These are phyloP conservation scores for Zaprionus ghesquierei DNA, from an alignment of 1,140 invertebrate species.

Conservation along the genomic window DNA sequence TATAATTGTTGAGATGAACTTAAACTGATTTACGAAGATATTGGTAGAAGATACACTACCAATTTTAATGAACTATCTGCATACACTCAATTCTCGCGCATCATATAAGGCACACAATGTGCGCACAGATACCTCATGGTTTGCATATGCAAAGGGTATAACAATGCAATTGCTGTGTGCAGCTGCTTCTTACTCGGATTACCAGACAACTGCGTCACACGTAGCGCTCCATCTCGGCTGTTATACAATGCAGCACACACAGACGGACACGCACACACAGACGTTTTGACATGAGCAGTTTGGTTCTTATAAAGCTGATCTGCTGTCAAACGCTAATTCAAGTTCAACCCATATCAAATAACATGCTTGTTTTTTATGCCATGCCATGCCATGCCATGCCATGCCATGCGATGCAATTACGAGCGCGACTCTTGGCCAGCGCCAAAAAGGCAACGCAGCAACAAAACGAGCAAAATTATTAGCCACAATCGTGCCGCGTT, in stretches of 20 bases:
- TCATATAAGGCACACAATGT: not conserved
- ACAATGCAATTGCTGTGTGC: constrained; percentile 4
- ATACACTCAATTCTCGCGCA: not conserved
- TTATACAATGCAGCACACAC: constrained; percentile 33
- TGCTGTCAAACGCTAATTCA: constrained; percentile 80
- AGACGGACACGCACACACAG: not conserved
- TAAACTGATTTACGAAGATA: not conserved
- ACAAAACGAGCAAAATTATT: constrained; percentile 44
- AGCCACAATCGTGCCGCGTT: constrained; percentile 54
- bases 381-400: constrained; percentile 18
- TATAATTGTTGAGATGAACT: not conserved
- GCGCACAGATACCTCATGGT: not conserved
- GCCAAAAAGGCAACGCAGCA: constrained; percentile 65
- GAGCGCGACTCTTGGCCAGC: constrained; percentile 22
- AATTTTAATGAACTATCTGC: not conserved
- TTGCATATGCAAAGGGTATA: not conserved
- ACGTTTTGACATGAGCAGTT: constrained; percentile 26
- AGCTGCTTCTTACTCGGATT: constrained; percentile 41
- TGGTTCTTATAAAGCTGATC: constrained; percentile 68
- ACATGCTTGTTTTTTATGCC: constrained; percentile 54
- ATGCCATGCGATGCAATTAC: constrained; percentile 56
- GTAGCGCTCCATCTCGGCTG: constrained; percentile 17
- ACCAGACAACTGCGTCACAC: constrained; percentile 45
- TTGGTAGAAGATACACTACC: not conserved
- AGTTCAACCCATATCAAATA: constrained; percentile 80